phyloP scores from a whole-genome alignment of 2,888 invertebrate species.

The Drosophila kambysellisi region DNA sequence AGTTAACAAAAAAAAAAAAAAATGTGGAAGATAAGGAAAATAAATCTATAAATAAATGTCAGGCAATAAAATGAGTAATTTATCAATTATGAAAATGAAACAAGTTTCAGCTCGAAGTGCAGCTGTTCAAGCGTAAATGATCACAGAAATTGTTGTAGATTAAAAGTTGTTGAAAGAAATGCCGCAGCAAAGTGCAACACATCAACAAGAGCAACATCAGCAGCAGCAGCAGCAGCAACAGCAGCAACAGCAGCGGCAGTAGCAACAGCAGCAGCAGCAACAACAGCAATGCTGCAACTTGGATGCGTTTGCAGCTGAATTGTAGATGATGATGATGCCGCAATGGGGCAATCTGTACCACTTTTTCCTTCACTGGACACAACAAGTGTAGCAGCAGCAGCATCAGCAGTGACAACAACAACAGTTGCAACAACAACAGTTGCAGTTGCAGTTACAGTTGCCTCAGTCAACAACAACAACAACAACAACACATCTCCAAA shows the following conservation, averaged over 20 bases:
- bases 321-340: constrained; percentile 47
- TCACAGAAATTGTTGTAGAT: constrained; percentile 47
- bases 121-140: constrained; percentile 49
- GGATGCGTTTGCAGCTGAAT: constrained; percentile 55
- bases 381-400: constrained; percentile 73
- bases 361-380: constrained; percentile 74
- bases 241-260: constrained; percentile 23
- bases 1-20: background rate
- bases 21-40: background rate
- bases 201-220: constrained; percentile 63
- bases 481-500: constrained; percentile 74
- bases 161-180: constrained; percentile 47
- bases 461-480: background rate
- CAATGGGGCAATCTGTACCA: constrained; percentile 73
- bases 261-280: constrained; percentile 14
- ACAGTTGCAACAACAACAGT: constrained; percentile 39
- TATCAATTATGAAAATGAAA: constrained; percentile 18
- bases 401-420: constrained; percentile 24
- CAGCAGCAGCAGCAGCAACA: constrained; percentile 29
- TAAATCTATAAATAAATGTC: constrained; percentile 1
- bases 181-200: constrained; percentile 57
- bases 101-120: constrained; percentile 10
- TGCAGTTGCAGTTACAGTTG: constrained; percentile 58
- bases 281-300: constrained; percentile 41
- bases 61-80: background rate